Percentiles rank a stretch among this genome's conserved stretches.
Conservation (phyloP, 2,888 invertebrate genomes). For the Agrochola circellaris region DNA sequence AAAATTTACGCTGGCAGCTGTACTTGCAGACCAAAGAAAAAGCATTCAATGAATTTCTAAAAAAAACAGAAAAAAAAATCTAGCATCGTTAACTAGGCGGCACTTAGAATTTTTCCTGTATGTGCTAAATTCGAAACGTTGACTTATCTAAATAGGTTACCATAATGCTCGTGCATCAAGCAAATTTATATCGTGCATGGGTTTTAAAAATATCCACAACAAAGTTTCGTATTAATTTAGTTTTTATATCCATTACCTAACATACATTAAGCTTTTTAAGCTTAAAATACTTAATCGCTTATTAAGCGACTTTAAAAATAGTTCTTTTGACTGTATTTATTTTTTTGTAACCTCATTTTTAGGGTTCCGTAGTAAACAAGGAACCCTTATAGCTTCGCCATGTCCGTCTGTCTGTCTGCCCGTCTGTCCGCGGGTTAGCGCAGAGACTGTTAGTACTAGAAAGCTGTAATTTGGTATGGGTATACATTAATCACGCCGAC, state of each 20-base stretch:
- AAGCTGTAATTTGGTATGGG: too few relatives aligned
- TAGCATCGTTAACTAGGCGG: neutral
- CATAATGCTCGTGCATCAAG: conserved; percentile 39
- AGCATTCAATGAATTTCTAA: neutral
- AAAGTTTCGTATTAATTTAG: conserved; percentile 12
- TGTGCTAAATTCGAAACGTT: conserved; percentile 20
- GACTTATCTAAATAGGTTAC: conserved; percentile 52
- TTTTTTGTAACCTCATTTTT: neutral
- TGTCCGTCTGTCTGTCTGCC: too few relatives aligned
- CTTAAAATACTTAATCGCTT: conserved; percentile 8
- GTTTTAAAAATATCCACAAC: conserved; percentile 22
- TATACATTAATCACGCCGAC: too few relatives aligned
- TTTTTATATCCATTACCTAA: conserved; percentile 34
- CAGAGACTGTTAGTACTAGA: too few relatives aligned
- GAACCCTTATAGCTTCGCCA: too few relatives aligned
- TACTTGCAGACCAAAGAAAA: neutral
- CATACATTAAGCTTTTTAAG: conserved; percentile 9
- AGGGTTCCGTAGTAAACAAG: too few relatives aligned
- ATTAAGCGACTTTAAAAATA: neutral
- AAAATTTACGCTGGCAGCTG: neutral
- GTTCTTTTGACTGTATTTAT: neutral
- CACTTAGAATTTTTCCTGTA: conserved; percentile 3
- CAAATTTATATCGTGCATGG: conserved; percentile 29
- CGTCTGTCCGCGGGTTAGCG: too few relatives aligned
- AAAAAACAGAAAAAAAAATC: neutral